phyloP scores from a whole-genome alignment of 2,797 vertebrate species.

The Lemur catta region DNA sequence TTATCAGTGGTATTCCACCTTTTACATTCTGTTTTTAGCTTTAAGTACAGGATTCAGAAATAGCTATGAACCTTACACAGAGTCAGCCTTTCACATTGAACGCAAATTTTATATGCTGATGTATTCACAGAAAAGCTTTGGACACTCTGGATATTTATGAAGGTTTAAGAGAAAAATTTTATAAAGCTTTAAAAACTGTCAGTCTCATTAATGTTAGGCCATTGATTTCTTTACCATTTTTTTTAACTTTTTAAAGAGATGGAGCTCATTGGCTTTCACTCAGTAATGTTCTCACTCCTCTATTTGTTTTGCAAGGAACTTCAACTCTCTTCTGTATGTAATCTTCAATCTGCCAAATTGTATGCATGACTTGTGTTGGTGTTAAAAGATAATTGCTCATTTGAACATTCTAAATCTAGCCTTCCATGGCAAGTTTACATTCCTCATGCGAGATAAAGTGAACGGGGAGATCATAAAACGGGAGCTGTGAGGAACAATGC shows the following conservation, averaged over 20 bases:
- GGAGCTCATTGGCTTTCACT: slow-evolving; percentile 24
- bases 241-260: not conserved
- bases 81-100: not conserved
- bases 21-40: not conserved
- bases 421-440: slow-evolving; percentile 23
- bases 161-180: not conserved
- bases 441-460: slow-evolving; percentile 32
- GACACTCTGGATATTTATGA: not conserved
- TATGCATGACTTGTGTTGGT: slow-evolving; percentile 59
- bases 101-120: not conserved
- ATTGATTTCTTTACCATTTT: not conserved
- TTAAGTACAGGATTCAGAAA: not conserved
- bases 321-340: slow-evolving; percentile 56
- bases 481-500: not conserved
- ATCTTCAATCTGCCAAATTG: slow-evolving; percentile 70
- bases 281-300: not conserved
- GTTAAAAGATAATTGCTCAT: slow-evolving; percentile 69
- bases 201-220: not conserved
- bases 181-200: not conserved
- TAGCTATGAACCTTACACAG: not conserved
- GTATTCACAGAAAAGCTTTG: not conserved
- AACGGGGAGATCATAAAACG: slow-evolving; percentile 7
- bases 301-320: slow-evolving; percentile 66
- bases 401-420: slow-evolving; percentile 59
- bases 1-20: not conserved